Evolutionary conservation across 2,888 invertebrate species (phyloP).

Genomic region (Desoria tigrina): DNA sequence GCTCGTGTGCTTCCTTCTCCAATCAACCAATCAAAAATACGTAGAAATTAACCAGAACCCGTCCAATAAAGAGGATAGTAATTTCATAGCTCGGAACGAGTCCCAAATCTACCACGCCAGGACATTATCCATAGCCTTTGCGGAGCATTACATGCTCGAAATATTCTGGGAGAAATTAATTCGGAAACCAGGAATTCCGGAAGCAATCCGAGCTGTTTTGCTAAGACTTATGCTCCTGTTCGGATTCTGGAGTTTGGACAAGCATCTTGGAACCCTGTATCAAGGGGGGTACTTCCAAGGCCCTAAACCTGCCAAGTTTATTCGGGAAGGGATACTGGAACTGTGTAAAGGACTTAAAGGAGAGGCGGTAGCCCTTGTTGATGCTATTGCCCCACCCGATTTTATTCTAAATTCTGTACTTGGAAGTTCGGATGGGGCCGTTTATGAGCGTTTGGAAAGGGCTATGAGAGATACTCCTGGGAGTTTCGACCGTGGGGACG

Average conservation of each 20-base stretch:
- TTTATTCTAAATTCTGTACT: constrained; percentile 84
- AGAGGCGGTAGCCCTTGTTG: constrained; percentile 75
- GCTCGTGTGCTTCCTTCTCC: constrained; percentile 75
- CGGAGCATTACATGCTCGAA: constrained; percentile 61
- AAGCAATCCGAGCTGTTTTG: constrained; percentile 60
- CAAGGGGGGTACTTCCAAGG: constrained; percentile 65
- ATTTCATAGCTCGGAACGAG: constrained; percentile 78
- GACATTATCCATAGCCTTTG: constrained; percentile 73
- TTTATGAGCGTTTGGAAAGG: constrained; percentile 72
- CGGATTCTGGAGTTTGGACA: constrained; percentile 71
- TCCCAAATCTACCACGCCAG: constrained; percentile 81
- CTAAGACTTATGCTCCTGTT: constrained; percentile 67
- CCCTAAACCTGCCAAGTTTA: constrained; percentile 62
- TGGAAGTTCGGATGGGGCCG: constrained; percentile 80
- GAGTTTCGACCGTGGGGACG: constrained; percentile 68
- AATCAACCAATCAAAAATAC: constrained; percentile 68
- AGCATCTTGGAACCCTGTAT: constrained; percentile 71
- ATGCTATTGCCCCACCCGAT: constrained; percentile 85
- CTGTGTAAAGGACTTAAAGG: constrained; percentile 71
- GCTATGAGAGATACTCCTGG: constrained; percentile 67
- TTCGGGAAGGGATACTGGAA: constrained; percentile 69
- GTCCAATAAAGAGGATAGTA: constrained; percentile 63
- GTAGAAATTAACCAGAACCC: too few relatives aligned
- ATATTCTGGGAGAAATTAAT: constrained; percentile 58
- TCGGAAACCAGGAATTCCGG: constrained; percentile 53